A percentile compares a stretch with the other conserved stretches of the same genome.
These are phyloP conservation scores for Drosophila algonquin DNA, from an alignment of 2,888 invertebrate genomes.

Conservation along the genomic window DNA sequence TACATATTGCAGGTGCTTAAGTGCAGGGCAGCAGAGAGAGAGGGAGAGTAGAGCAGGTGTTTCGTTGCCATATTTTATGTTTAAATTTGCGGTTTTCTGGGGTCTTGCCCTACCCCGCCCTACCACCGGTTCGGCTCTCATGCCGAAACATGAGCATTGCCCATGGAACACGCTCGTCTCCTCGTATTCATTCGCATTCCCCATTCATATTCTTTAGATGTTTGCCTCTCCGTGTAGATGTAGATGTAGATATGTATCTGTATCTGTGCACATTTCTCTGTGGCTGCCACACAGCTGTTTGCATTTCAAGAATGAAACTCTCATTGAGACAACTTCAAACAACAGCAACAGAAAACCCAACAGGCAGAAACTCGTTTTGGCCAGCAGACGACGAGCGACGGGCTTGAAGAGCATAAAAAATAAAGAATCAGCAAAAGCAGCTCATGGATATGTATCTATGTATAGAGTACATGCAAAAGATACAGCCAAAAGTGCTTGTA, in stretches of 20 bases:
- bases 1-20: conserved; percentile 29
- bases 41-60: conserved; percentile 66
- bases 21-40: background rate
- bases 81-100: conserved; percentile 60
- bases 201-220: conserved; percentile 71
- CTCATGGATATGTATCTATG: background rate
- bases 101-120: conserved; percentile 1
- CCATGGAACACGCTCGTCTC: background rate
- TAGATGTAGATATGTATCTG: conserved; percentile 20
- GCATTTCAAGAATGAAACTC: conserved; percentile 77
- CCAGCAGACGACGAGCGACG: conserved; percentile 43
- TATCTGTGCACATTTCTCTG: conserved; percentile 24
- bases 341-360: background rate
- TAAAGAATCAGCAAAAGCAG: conserved; percentile 43
- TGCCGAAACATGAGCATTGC: conserved; percentile 6
- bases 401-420: conserved; percentile 57
- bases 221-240: conserved; percentile 49
- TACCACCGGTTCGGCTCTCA: conserved; percentile 22
- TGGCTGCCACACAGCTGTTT: conserved; percentile 68
- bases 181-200: conserved; percentile 31
- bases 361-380: conserved; percentile 60
- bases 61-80: conserved; percentile 74
- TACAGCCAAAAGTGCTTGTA: background rate
- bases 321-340: conserved; percentile 44
- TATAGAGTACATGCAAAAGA: background rate